These are phyloP conservation scores for Poecilobothrus nobilitatus DNA, from an alignment of 2,888 invertebrate species.

Conservation along the genomic window DNA sequence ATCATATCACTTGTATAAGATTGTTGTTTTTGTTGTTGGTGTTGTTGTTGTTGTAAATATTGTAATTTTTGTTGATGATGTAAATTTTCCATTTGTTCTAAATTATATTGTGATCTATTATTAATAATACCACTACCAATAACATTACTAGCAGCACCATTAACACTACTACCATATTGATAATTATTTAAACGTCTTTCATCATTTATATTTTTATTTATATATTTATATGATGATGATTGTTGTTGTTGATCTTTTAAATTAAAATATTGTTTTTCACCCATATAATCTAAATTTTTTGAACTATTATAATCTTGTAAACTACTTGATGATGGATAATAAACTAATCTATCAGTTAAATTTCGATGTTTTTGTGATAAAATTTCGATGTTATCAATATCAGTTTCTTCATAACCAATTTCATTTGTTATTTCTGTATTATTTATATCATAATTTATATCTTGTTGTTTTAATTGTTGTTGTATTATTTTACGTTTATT, in stretches of 20 bases:
- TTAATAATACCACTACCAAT: not conserved
- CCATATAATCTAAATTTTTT: constrained; percentile 36
- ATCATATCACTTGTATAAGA: constrained; percentile 25
- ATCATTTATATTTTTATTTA: constrained; percentile 3
- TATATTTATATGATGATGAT: not conserved
- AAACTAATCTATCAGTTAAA: constrained; percentile 71
- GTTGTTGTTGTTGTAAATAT: constrained; percentile 17
- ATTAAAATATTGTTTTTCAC: constrained; percentile 18
- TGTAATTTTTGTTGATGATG: constrained; percentile 21
- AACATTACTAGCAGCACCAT: not conserved
- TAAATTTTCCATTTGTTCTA: constrained; percentile 19
- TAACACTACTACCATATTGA: not conserved
- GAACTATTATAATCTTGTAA: constrained; percentile 41
- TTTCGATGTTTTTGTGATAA: constrained; percentile 29
- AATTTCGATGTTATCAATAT: constrained; percentile 28
- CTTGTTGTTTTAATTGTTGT: constrained; percentile 8
- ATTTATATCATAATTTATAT: constrained; percentile 12
- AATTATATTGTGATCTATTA: constrained; percentile 10
- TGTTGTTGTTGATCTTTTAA: constrained; percentile 11
- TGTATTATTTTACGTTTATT: constrained; percentile 9
- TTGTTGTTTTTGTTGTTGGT: constrained; percentile 21
- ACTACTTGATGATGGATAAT: constrained; percentile 59
- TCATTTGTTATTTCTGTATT: constrained; percentile 10
- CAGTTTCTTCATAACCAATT: constrained; percentile 27
- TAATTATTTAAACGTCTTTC: not conserved